Evolutionary conservation across 2,797 vertebrate genomes (phyloP).

Genomic region (Liparis tanakae): DNA sequence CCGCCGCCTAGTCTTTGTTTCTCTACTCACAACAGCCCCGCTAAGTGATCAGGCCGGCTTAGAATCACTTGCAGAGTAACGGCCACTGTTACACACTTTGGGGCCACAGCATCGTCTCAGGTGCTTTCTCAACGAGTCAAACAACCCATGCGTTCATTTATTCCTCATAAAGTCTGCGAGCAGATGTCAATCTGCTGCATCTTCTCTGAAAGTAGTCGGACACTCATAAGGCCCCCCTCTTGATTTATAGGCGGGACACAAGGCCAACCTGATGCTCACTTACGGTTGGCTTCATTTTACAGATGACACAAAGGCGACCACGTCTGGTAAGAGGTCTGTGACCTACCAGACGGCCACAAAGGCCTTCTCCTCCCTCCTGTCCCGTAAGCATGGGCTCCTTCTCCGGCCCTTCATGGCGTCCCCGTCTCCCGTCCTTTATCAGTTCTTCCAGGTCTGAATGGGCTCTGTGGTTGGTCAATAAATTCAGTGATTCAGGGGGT

Average conservation of each 20-base stretch:
- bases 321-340: conserved; percentile 88
- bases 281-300: conserved; percentile 88
- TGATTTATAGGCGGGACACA: conserved; percentile 80
- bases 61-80: conserved; percentile 21
- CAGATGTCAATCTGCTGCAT: conserved; percentile 75
- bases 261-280: conserved; percentile 87
- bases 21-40: conserved; percentile 31
- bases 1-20: conserved; percentile 50
- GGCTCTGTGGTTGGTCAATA: conserved; percentile 96
- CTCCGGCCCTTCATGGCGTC: conserved; percentile 58
- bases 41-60: conserved; percentile 24
- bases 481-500: conserved; percentile 92
- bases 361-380: conserved; percentile 85
- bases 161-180: conserved; percentile 40
- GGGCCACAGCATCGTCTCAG: neutral
- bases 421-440: conserved; percentile 71
- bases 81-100: conserved; percentile 9
- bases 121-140: neutral
- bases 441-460: conserved; percentile 82
- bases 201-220: conserved; percentile 72
- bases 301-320: conserved; percentile 89
- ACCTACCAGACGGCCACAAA: conserved; percentile 88
- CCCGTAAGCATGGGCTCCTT: conserved; percentile 66
- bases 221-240: conserved; percentile 47
- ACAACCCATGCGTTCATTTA: neutral